Evolutionary conservation across 1,140 invertebrate species (phyloP), one percentile per base, ranked within the genome.

Genomic region (Chionoecetes opilio): DNA sequence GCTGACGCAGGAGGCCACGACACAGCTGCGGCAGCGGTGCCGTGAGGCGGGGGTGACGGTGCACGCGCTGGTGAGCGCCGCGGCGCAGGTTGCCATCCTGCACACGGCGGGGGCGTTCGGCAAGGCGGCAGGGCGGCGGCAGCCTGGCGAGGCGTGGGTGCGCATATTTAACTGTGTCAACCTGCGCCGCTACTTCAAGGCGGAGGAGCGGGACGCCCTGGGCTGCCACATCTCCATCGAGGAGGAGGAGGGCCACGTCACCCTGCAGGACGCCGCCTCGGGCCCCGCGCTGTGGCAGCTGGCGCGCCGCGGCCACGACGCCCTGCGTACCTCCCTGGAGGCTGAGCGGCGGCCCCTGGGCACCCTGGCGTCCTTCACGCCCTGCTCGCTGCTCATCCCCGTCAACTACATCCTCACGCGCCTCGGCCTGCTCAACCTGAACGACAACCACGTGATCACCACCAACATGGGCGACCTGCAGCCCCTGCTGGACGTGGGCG

Each of bases 401-500:
- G 0, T 38, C 0, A 94, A 94, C 86, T 46, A 84, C 87, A 3
- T 26, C 35, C 63, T 89, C 2, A 90, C 93, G 26, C 37, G 46
- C 34, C 46, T 32, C 32, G 53, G 63, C 53, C n/a, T 35, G 34
- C 63, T 3, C n/a, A 90, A 94, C 87, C n/a, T 90, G 0, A 94
- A 37, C 21, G 93, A 94, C 88, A 84, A 41, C 88, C 93, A 94
- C 87, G 31, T 94, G 0, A 41, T 94, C 53, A 94, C 46, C 87
- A 94, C 93, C n/a, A 94, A 94, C 87, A 94, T 94, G 93, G 93
- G 93, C 32, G 31, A 94, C 63, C 87, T 94, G 37, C 87, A 26
- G 9, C 53, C 87, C 53, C 53, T 94, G 26, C 93, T 94, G 26
- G 75, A 38, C n/a, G 32, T 21, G 21, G 63, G 41, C 11, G 87